Evolutionary conservation across 2,888 invertebrate species (phyloP), one percentile per base, ranked within the genome.

Genomic region (Hypomecis punctinalis): DNA sequence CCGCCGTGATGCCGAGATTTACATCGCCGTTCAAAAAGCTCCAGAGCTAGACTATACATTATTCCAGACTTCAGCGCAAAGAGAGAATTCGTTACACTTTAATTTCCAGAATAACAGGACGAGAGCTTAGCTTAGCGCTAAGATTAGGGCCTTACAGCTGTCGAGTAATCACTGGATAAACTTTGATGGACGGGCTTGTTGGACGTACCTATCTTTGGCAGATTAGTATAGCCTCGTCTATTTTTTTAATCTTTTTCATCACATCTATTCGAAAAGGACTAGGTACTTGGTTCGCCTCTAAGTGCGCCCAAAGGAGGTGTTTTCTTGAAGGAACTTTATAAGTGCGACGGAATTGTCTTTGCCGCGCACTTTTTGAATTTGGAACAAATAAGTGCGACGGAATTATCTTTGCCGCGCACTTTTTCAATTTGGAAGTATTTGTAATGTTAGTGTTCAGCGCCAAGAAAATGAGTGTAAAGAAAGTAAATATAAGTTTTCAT

Each of bases 61-160:
- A 65, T 65, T 61, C 65, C 40, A 52, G 61, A 58, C 58, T 42
- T 58, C 48, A 54, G 47, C 57, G 51, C 45, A 36, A 56, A 64
- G 49, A 65, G 65, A 56, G 65, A 65, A 65, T 65, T 56, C 49
- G 60, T 65, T 61, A 61, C 37, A 59, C 49, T 64, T 56, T 61
- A 56, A 65, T 65, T 60, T 53, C 8, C 37, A 58, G 52, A 37
- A 47, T 47, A 59, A 59, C 61, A 45, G 42, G 53, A 43, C 48
- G 47, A 35, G 49, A 39, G 49, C 56, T 55, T 55, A 39, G 49
- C 56, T 55, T 55, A 40, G 35, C 42, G 40, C 33, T 11, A 35
- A 51, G 52, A 57, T 52, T 63, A 23, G 23, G 23, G 23, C 23
- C 23, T 23, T 23, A 62, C 46, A 63, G 40, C 63, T 51, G 55